Conservation (phyloP, 2,797 vertebrate genomes). For the Spinus pinus region DNA sequence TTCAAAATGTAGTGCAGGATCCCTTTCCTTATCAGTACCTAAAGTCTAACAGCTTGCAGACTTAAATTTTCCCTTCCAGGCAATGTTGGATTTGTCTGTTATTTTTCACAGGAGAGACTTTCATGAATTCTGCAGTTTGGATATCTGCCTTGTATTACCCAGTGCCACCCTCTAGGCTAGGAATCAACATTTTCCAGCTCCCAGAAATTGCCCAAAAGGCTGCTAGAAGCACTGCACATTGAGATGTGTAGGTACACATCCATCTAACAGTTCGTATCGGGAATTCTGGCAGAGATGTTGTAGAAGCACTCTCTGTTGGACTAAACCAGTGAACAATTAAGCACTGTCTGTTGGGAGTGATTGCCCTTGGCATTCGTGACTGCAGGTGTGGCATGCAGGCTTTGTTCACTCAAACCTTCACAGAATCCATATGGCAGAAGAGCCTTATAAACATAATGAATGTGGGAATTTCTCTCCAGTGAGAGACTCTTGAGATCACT, state of each 20-base stretch:
- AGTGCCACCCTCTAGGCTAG: constrained; percentile 81
- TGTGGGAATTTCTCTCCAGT: neutral
- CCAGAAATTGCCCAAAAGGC: constrained; percentile 76
- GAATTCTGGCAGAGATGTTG: constrained; percentile 56
- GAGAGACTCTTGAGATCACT: neutral
- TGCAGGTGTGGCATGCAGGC: neutral
- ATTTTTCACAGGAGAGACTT: constrained; percentile 84
- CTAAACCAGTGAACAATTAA: constrained; percentile 61
- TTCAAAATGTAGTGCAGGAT: constrained; percentile 77
- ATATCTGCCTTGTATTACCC: constrained; percentile 84
- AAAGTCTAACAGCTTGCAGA: constrained; percentile 88
- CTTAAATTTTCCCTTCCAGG: constrained; percentile 90
- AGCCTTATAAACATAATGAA: neutral
- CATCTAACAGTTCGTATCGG: constrained; percentile 24
- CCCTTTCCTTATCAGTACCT: constrained; percentile 86
- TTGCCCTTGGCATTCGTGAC: constrained; percentile 45
- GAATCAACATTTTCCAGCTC: constrained; percentile 77
- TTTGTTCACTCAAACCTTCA: neutral
- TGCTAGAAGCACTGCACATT: constrained; percentile 68
- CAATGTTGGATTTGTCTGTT: constrained; percentile 85
- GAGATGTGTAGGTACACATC: constrained; percentile 39
- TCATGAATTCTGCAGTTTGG: constrained; percentile 82
- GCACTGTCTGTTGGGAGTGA: constrained; percentile 20
- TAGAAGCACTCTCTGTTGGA: constrained; percentile 52
- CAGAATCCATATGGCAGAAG: neutral